phyloP scores from a whole-genome alignment of 1,140 invertebrate species.

The Drosophila burlai region DNA sequence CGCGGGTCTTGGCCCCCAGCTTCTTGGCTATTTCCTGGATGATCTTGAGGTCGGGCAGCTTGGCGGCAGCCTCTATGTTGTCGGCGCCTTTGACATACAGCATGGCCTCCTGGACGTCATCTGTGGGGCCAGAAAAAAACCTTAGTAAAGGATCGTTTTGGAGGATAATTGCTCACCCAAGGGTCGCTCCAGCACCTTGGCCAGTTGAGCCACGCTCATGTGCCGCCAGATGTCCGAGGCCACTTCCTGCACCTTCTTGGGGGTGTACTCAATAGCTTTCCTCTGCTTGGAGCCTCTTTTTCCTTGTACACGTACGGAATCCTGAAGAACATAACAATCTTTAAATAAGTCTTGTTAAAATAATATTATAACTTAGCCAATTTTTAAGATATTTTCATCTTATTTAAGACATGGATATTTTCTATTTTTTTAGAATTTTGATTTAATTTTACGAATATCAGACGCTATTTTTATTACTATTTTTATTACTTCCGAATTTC shows the following conservation, averaged over 20 bases:
- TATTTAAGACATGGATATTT: too few species aligned
- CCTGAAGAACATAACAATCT: too few species aligned
- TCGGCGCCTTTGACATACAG: slow-evolving; percentile 88
- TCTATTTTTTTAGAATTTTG: too few species aligned
- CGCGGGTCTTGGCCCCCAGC: slow-evolving; percentile 87
- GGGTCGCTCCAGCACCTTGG: slow-evolving; percentile 86
- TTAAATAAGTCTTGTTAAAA: too few species aligned
- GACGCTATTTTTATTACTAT: too few species aligned
- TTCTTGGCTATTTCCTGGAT: slow-evolving; percentile 89
- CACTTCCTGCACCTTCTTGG: slow-evolving; percentile 85
- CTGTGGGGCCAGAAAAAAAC: slow-evolving; percentile 75
- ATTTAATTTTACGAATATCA: too few species aligned
- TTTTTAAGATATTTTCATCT: too few species aligned
- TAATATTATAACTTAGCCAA: too few species aligned
- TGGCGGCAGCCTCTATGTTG: slow-evolving; percentile 83
- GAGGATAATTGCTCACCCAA: slow-evolving; percentile 50
- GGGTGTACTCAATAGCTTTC: slow-evolving; percentile 66
- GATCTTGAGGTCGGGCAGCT: slow-evolving; percentile 87
- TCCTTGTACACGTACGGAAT: too few species aligned
- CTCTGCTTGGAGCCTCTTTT: too few species aligned
- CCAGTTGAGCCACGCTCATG: slow-evolving; percentile 92
- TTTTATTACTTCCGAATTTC: too few species aligned
- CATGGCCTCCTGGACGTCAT: slow-evolving; percentile 90
- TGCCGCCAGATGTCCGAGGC: slow-evolving; percentile 90
- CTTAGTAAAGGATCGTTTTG: neutral